phyloP scores from a whole-genome alignment of 2,888 invertebrate species.

The Thera obeliscata region DNA sequence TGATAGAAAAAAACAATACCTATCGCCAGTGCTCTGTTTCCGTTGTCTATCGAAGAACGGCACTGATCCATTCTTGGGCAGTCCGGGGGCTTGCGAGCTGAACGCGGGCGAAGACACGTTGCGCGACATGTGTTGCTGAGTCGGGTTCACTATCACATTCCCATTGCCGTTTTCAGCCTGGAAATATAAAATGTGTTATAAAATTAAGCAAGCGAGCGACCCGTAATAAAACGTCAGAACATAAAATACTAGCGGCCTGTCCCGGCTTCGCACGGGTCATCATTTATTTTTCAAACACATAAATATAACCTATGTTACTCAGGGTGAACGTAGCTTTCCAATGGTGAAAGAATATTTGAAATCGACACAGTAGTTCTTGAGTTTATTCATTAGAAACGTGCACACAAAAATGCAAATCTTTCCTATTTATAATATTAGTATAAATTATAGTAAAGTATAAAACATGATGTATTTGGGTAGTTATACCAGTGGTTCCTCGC shows the following conservation, averaged over 20 bases:
- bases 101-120: conserved; percentile 96
- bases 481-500: neutral
- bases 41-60: conserved; percentile 94
- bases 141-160: conserved; percentile 51
- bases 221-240: neutral
- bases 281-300: too few species aligned
- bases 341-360: too few species aligned
- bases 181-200: neutral
- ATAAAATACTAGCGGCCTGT: too few species aligned
- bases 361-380: too few species aligned
- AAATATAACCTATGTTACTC: too few species aligned
- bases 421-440: too few species aligned
- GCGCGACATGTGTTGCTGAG: conserved; percentile 86
- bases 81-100: conserved; percentile 88
- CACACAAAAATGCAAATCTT: too few species aligned
- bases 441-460: neutral
- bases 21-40: conserved; percentile 92
- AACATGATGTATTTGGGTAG: neutral
- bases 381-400: too few species aligned
- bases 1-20: conserved; percentile 53
- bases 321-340: too few species aligned
- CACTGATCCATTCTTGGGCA: conserved; percentile 95
- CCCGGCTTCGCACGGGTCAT: too few species aligned
- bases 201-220: neutral
- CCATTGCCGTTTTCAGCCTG: conserved; percentile 64